Conservation (phyloP, 2,113 vertebrate species). For the Bothrops jararaca region DNA sequence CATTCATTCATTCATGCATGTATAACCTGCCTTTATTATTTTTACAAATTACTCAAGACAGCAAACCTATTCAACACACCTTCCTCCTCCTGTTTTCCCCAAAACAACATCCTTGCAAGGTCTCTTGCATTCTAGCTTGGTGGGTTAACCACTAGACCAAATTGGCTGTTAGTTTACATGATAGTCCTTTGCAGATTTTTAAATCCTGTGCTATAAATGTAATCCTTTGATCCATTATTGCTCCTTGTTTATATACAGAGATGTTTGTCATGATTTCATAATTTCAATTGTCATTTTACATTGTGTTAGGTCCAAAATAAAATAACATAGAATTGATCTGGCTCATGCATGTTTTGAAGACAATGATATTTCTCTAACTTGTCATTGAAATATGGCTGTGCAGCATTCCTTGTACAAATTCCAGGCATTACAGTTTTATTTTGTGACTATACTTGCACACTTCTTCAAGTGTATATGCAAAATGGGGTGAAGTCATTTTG, state of each 20-base stretch:
- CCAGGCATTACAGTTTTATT: neutral
- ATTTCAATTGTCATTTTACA: neutral
- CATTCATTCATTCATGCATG: neutral
- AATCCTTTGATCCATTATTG: neutral
- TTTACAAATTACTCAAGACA: neutral
- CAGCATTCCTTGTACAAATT: neutral
- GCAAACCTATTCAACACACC: neutral
- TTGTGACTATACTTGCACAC: neutral
- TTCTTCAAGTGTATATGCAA: neutral
- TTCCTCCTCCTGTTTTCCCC: neutral
- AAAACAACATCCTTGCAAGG: neutral
- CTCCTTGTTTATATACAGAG: neutral
- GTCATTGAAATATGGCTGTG: neutral
- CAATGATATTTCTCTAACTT: neutral
- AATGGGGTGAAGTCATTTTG: neutral
- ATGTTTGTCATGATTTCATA: neutral
- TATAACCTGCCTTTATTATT: neutral
- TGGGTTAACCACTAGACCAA: too few relatives aligned
- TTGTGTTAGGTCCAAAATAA: neutral
- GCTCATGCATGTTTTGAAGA: neutral
- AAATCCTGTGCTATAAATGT: neutral
- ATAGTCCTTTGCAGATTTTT: neutral
- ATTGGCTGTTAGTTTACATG: neutral
- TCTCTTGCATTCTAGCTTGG: neutral
- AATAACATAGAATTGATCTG: neutral